Percentiles rank a stretch among this genome's conserved stretches.
Conservation (phyloP, 2,113 vertebrate species). For the Ictidomys tridecemlineatus region DNA sequence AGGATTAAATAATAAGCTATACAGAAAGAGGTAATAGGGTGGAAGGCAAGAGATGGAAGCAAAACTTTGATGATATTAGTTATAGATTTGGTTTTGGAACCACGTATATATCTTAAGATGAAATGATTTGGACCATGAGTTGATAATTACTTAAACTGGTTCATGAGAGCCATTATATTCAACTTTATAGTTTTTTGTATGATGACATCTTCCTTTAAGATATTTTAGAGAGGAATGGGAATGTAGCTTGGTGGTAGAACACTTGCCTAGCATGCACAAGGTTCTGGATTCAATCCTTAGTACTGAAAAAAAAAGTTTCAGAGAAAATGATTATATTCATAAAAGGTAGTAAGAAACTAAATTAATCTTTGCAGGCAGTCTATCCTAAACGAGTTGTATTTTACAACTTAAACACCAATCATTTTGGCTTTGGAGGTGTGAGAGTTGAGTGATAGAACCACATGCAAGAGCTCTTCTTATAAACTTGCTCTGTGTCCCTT, state of each 20-base stretch:
- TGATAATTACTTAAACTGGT: not conserved
- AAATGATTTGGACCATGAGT: not conserved
- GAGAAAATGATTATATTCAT: not conserved
- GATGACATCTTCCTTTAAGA: constrained; percentile 9
- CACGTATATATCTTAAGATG: not conserved
- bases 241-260: too few relatives aligned
- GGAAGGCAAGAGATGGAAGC: not conserved
- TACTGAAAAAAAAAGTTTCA: too few relatives aligned
- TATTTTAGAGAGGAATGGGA: not conserved
- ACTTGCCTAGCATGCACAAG: too few relatives aligned
- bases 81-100: not conserved
- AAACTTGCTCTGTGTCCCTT: not conserved
- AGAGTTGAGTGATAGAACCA: not conserved
- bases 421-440: not conserved
- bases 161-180: not conserved
- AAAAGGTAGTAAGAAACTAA: not conserved
- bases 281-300: too few relatives aligned
- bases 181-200: not conserved
- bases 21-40: not conserved
- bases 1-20: not conserved
- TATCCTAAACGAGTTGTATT: not conserved
- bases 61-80: not conserved
- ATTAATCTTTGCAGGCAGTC: not conserved
- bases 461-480: not conserved
- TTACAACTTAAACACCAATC: not conserved